Evolutionary conservation across 1,140 invertebrate species (phyloP).

Genomic region (Drosophila fuyamai): DNA sequence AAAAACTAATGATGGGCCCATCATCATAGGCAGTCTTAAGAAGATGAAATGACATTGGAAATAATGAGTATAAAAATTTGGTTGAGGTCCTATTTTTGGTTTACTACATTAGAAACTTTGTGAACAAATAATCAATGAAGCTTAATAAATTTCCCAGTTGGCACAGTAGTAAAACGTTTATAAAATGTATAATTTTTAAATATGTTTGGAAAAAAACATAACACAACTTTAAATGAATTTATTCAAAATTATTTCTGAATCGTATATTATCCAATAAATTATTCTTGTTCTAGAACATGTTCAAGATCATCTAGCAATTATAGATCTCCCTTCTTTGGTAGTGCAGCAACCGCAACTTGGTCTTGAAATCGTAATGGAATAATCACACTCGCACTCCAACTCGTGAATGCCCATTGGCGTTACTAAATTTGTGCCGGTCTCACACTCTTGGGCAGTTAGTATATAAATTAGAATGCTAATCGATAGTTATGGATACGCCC

Average conservation of each 20-base stretch:
- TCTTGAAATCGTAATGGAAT: conserved; percentile 51
- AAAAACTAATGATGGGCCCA: conserved; percentile 13
- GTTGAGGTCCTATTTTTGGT: neutral
- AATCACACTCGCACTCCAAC: conserved; percentile 23
- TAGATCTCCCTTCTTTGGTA: neutral
- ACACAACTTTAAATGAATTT: no score
- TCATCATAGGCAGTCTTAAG: neutral
- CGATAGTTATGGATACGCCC: conserved; percentile 77
- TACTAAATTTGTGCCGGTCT: conserved; percentile 62
- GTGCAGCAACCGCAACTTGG: conserved; percentile 35
- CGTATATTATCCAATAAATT: no score
- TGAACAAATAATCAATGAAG: neutral
- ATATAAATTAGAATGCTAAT: conserved; percentile 83
- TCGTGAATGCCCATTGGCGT: conserved; percentile 75
- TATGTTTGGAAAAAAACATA: no score
- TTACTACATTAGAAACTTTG: neutral
- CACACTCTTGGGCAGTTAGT: conserved; percentile 59
- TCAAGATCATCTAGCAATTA: neutral
- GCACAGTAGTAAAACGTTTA: no score
- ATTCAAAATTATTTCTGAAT: no score
- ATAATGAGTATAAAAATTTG: no score
- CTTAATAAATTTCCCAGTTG: neutral
- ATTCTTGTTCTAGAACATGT: no score
- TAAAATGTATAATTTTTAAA: no score
- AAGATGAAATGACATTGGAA: neutral